These are phyloP conservation scores for Drosophila merina DNA, from an alignment of 2,888 invertebrate species.

Conservation along the genomic window DNA sequence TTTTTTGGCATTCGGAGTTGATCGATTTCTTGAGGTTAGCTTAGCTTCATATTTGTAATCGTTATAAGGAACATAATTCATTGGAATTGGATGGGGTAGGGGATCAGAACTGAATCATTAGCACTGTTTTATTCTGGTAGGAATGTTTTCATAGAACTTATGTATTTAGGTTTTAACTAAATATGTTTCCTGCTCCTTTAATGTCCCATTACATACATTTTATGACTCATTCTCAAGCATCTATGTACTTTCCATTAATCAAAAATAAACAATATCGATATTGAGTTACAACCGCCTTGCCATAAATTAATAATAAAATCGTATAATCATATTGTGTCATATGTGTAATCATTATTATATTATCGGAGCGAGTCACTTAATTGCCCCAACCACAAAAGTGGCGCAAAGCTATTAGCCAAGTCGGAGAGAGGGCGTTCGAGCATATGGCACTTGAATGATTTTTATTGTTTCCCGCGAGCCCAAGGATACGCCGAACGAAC, in stretches of 20 bases:
- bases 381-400: slow-evolving; percentile 55
- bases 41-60: slow-evolving; percentile 55
- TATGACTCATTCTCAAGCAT: neutral
- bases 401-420: slow-evolving; percentile 25
- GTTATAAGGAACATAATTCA: slow-evolving; percentile 42
- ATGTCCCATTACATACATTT: neutral
- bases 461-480: slow-evolving; percentile 67
- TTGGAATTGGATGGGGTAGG: neutral
- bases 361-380: slow-evolving; percentile 47
- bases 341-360: slow-evolving; percentile 54
- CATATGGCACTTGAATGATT: slow-evolving; percentile 71
- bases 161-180: neutral
- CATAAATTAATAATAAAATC: slow-evolving; percentile 72
- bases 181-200: neutral
- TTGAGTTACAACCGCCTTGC: slow-evolving; percentile 4
- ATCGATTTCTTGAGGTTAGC: slow-evolving; percentile 42
- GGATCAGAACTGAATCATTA: slow-evolving; percentile 10
- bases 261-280: slow-evolving; percentile 17
- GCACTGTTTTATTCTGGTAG: neutral
- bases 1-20: slow-evolving; percentile 44
- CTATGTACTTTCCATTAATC: slow-evolving; percentile 3
- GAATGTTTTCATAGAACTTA: no score
- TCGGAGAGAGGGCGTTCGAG: slow-evolving; percentile 55
- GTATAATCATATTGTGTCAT: slow-evolving; percentile 48
- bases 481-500: slow-evolving; percentile 47